Percentiles rank a stretch among this genome's conserved stretches.
These are phyloP conservation scores for Trialeurodes vaporariorum DNA, from an alignment of 1,140 invertebrate genomes.

Conservation along the genomic window DNA sequence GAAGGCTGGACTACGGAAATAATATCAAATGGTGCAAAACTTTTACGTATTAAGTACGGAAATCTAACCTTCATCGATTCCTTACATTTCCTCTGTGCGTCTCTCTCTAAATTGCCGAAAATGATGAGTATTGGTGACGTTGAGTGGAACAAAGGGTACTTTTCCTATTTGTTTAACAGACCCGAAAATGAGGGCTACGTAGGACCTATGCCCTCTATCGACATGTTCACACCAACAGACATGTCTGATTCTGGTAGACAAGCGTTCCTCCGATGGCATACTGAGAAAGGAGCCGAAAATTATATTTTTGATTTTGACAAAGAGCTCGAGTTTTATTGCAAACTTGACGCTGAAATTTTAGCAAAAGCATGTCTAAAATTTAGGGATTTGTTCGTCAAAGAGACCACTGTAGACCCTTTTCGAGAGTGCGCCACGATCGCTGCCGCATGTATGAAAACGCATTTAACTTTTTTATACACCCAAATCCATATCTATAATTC, in stretches of 20 bases:
- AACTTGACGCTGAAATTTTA: constrained; percentile 24
- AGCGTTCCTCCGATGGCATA: constrained; percentile 20
- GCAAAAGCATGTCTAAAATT: constrained; percentile 29
- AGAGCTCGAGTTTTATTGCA: constrained; percentile 21
- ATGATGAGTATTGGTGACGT: constrained; percentile 18
- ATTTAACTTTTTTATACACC: constrained; percentile 8
- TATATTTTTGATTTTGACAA: constrained; percentile 20
- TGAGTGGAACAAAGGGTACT: constrained; percentile 22
- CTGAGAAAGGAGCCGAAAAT: constrained; percentile 15
- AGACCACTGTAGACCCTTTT: constrained; percentile 13
- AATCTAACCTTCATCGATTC: constrained; percentile 8
- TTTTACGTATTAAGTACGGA: not conserved
- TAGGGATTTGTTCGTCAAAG: constrained; percentile 14
- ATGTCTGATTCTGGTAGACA: constrained; percentile 12
- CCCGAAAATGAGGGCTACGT: constrained; percentile 20
- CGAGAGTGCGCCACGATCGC: constrained; percentile 6
- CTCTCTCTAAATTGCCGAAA: constrained; percentile 12
- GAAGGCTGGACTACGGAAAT: not conserved
- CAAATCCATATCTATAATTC: constrained; percentile 13
- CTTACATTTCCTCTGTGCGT: constrained; percentile 1
- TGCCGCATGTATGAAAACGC: constrained; percentile 10
- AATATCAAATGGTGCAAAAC: not conserved
- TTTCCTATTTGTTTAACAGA: constrained; percentile 24
- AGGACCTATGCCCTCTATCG: constrained; percentile 17
- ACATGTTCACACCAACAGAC: constrained; percentile 18